phyloP scores from a whole-genome alignment of 2,797 vertebrate genomes.

The Oreochromis mossambicus region DNA sequence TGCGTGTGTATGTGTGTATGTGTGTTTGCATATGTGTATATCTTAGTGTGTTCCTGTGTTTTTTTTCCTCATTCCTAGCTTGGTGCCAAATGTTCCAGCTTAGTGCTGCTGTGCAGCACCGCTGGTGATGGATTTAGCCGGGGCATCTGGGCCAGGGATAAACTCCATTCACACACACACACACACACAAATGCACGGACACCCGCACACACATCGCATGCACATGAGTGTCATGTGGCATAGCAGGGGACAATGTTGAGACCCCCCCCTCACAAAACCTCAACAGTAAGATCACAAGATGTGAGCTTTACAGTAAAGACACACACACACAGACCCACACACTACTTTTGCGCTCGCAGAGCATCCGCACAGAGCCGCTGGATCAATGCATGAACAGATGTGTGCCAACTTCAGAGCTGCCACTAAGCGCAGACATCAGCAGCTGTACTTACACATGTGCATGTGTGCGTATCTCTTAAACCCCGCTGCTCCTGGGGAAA shows the following conservation, averaged over 20 bases:
- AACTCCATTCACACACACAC: slow-evolving; percentile 51
- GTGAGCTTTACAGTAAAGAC: background rate
- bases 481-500: background rate
- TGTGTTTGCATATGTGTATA: slow-evolving; percentile 29
- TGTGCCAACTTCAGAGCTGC: slow-evolving; percentile 52
- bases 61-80: slow-evolving; percentile 48
- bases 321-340: background rate
- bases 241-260: slow-evolving; percentile 22
- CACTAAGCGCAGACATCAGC: slow-evolving; percentile 29
- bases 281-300: slow-evolving; percentile 20
- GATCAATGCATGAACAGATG: slow-evolving; percentile 81
- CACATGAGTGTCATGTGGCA: slow-evolving; percentile 27
- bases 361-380: background rate
- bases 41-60: slow-evolving; percentile 31
- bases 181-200: background rate
- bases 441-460: slow-evolving; percentile 8
- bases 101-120: slow-evolving; percentile 55
- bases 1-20: background rate
- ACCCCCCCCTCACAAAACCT: slow-evolving; percentile 5
- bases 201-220: background rate
- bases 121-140: slow-evolving; percentile 67
- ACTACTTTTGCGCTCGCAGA: slow-evolving; percentile 25
- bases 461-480: background rate
- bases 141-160: slow-evolving; percentile 72
- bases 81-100: slow-evolving; percentile 74